A percentile compares a stretch with the other conserved stretches of the same genome.
These are phyloP conservation scores for Oriolus oriolus DNA, from an alignment of 2,113 vertebrate species.

Conservation along the genomic window DNA sequence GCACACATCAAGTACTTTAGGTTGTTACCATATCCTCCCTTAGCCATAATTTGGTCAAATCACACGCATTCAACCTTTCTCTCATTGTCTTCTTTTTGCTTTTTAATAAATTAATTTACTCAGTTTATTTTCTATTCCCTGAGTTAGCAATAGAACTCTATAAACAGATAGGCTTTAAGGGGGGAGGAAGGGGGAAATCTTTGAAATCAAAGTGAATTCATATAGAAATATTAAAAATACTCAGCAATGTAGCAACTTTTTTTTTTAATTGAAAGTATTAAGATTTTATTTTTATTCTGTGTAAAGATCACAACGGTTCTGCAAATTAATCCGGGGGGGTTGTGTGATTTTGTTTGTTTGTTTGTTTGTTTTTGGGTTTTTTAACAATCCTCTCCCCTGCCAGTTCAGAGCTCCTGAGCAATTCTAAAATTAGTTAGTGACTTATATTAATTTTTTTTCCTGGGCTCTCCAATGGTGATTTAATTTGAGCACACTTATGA, in stretches of 20 bases:
- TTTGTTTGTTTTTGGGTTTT: background rate
- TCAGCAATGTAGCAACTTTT: background rate
- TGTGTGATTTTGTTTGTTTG: background rate
- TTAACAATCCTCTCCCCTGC: background rate
- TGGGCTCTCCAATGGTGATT: background rate
- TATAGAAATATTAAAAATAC: background rate
- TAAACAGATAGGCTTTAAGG: background rate
- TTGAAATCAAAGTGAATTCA: background rate
- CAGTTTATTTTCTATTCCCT: background rate
- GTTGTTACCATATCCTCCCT: background rate
- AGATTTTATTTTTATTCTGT: background rate
- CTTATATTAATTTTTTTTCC: background rate
- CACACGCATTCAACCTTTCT: background rate
- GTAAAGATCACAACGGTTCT: background rate
- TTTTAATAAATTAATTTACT: background rate
- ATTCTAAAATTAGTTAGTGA: background rate
- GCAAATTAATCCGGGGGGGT: background rate
- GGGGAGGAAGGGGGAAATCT: background rate
- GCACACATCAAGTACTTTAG: background rate
- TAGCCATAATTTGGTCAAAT: background rate
- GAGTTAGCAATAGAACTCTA: background rate
- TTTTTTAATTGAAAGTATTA: background rate
- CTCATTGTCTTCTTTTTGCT: background rate
- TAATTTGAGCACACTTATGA: background rate
- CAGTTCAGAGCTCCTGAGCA: background rate